These are phyloP conservation scores for Chamaea fasciata DNA, from an alignment of 2,113 vertebrate genomes.

Conservation along the genomic window DNA sequence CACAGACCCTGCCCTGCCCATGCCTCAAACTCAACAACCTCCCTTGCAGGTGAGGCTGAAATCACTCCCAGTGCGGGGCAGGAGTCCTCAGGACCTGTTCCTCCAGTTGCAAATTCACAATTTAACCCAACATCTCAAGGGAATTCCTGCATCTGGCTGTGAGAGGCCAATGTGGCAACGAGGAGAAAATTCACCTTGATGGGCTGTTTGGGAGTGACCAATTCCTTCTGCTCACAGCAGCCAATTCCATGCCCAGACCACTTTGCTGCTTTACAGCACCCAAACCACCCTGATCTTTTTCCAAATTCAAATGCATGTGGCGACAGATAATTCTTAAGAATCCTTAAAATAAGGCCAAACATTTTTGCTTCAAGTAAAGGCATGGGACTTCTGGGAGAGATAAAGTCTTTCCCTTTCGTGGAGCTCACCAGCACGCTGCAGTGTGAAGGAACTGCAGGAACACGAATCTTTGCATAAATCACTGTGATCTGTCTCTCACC, in stretches of 20 bases:
- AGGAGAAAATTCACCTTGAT: background rate
- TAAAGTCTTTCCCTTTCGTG: background rate
- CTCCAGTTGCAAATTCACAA: background rate
- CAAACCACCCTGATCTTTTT: background rate
- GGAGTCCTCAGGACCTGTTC: background rate
- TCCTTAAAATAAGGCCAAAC: background rate
- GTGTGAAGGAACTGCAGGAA: background rate
- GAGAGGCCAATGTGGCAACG: fast-evolving
- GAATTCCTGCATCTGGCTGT: background rate
- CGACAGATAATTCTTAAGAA: background rate
- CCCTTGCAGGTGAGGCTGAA: background rate
- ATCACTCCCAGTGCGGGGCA: background rate
- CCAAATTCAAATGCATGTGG: background rate
- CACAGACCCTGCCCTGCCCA: background rate
- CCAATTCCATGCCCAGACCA: fast-evolving
- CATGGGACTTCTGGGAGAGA: fast-evolving
- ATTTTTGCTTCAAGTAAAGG: background rate
- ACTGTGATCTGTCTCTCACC: background rate
- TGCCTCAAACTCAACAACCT: fast-evolving
- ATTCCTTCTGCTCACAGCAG: background rate
- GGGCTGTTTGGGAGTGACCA: background rate
- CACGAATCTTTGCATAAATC: background rate
- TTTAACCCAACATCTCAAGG: background rate
- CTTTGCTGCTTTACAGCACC: background rate
- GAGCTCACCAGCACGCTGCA: background rate